A percentile compares a stretch with the other conserved stretches of the same genome.
Conservation (phyloP, 2,113 vertebrate genomes). For the Isichthys henryi region DNA sequence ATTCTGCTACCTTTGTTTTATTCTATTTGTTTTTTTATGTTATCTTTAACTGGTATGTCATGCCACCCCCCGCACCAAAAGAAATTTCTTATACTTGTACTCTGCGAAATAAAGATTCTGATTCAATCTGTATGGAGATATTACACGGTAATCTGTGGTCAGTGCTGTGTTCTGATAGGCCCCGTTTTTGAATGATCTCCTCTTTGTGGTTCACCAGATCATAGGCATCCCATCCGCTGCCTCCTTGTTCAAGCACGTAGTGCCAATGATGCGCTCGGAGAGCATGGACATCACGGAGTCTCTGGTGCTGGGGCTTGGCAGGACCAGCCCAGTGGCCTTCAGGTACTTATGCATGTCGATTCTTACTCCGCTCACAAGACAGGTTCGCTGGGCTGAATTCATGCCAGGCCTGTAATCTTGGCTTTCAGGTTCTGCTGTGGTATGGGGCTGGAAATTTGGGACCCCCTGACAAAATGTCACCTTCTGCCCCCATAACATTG, state of each 20-base stretch:
- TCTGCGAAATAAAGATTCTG: neutral
- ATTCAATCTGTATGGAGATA: neutral
- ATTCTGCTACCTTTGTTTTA: neutral
- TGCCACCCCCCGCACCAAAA: neutral
- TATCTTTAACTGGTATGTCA: neutral
- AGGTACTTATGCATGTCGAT: constrained; percentile 60
- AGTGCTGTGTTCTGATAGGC: neutral
- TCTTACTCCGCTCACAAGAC: neutral
- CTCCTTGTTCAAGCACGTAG: constrained; percentile 95
- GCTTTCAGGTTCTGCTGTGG: neutral
- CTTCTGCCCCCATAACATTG: neutral
- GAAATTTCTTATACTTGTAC: neutral
- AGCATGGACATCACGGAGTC: constrained; percentile 99
- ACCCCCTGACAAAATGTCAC: neutral
- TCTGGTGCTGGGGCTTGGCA: constrained; percentile 96
- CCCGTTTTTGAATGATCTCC: neutral
- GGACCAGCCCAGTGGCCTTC: constrained; percentile 95
- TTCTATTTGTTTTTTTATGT: neutral
- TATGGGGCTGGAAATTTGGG: neutral
- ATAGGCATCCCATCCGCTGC: constrained; percentile 92
- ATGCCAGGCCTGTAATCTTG: neutral
- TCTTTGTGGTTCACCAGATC: constrained; percentile 60
- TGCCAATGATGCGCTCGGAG: constrained; percentile 99
- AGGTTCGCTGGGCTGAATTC: neutral
- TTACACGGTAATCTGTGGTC: neutral